A percentile compares a stretch with the other conserved stretches of the same genome.
These are phyloP conservation scores for Neopipo cinnamomea DNA, from an alignment of 2,113 vertebrate genomes.

Conservation along the genomic window DNA sequence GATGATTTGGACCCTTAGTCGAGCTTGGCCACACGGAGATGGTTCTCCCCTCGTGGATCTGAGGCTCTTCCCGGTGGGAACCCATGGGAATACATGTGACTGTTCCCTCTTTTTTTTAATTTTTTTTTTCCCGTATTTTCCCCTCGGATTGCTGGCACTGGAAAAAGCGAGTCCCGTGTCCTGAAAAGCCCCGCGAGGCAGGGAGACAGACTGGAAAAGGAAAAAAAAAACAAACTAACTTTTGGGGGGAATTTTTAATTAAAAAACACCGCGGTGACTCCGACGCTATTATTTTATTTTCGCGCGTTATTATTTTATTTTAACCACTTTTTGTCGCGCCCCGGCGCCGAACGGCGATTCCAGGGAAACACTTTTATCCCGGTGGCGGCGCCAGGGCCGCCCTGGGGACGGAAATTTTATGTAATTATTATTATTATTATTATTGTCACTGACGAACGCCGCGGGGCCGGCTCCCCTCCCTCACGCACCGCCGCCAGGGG, in stretches of 20 bases:
- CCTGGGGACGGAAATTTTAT: not conserved
- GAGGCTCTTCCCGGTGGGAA: not conserved
- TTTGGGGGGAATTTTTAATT: not conserved
- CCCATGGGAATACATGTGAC: not conserved
- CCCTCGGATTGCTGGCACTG: not conserved
- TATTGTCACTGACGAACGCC: not conserved
- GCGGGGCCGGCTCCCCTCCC: not conserved
- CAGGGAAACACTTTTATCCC: not conserved
- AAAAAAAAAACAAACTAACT: not conserved
- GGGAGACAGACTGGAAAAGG: not conserved
- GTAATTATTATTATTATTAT: not conserved
- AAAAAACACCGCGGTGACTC: not conserved
- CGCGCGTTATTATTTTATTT: not conserved
- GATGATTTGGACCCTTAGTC: no score
- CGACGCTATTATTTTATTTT: not conserved
- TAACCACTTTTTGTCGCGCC: not conserved
- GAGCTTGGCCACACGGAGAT: rapidly evolving
- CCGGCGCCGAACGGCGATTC: not conserved
- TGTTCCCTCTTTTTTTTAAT: not conserved
- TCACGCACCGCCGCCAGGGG: not conserved
- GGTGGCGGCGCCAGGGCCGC: not conserved
- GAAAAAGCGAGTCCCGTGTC: not conserved
- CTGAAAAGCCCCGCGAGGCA: not conserved
- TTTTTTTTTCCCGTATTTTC: no score
- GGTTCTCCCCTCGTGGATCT: not conserved